Percentiles rank a stretch among this genome's conserved stretches.
Evolutionary conservation across 2,797 vertebrate species (phyloP).

Genomic region (Myotis daubentonii): DNA sequence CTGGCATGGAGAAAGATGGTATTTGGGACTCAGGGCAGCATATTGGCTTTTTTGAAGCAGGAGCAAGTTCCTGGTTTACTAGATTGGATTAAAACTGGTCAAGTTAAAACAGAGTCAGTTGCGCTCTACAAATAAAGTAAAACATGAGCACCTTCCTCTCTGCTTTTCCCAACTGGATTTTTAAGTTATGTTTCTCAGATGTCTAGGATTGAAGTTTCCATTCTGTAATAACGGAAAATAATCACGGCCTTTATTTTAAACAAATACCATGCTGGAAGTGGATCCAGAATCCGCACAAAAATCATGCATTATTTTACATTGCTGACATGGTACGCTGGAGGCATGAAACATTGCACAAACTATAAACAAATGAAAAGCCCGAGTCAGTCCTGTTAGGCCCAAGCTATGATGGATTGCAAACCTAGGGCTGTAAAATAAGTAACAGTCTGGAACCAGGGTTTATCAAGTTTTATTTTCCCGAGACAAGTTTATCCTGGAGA

Average conservation of each 20-base stretch:
- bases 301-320: conserved; percentile 68
- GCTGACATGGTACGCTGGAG: conserved; percentile 44
- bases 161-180: conserved; percentile 31
- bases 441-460: conserved; percentile 64
- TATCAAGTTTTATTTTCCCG: conserved; percentile 74
- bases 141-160: conserved; percentile 53
- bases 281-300: conserved; percentile 67
- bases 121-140: conserved; percentile 61
- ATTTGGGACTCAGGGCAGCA: background rate
- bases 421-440: conserved; percentile 64
- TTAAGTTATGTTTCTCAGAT: conserved; percentile 61
- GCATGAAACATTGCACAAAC: conserved; percentile 51
- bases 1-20: conserved; percentile 37
- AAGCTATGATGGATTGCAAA: conserved; percentile 58
- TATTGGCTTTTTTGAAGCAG: conserved; percentile 49
- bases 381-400: conserved; percentile 30
- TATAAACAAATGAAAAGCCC: conserved; percentile 63
- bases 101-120: conserved; percentile 66
- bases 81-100: conserved; percentile 59
- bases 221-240: conserved; percentile 72
- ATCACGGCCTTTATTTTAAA: conserved; percentile 71
- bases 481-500: conserved; percentile 70
- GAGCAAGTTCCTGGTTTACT: conserved; percentile 55
- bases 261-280: conserved; percentile 60
- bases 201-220: conserved; percentile 65